Conservation (phyloP, 2,888 invertebrate species). For the Ormia ochracea region DNA sequence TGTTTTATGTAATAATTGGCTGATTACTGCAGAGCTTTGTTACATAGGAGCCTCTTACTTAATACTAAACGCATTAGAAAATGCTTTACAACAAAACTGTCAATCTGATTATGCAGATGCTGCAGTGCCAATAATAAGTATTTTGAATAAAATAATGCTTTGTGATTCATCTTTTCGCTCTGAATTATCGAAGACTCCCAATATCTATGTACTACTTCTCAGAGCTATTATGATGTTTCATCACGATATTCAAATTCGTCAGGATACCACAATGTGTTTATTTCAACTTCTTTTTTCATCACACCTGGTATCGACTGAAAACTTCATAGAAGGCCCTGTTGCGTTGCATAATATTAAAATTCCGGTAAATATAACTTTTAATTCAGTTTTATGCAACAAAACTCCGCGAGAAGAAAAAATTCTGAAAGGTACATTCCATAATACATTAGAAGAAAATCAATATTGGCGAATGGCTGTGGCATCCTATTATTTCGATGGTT, state of each 20-base stretch:
- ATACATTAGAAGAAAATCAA: constrained; percentile 47
- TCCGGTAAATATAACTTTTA: constrained; percentile 68
- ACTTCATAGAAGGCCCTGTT: constrained; percentile 66
- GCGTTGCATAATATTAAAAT: constrained; percentile 64
- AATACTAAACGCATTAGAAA: constrained; percentile 67
- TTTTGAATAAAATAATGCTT: constrained; percentile 70
- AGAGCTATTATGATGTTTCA: constrained; percentile 70
- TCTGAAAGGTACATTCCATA: constrained; percentile 30
- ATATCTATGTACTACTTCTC: constrained; percentile 68
- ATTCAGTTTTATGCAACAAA: constrained; percentile 17
- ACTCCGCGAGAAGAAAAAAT: background rate
- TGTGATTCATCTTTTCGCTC: constrained; percentile 68
- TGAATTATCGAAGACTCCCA: constrained; percentile 67
- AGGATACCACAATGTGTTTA: constrained; percentile 69
- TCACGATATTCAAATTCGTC: constrained; percentile 67
- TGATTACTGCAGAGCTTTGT: constrained; percentile 65
- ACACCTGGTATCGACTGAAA: constrained; percentile 60
- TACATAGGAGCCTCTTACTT: constrained; percentile 66
- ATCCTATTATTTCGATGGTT: constrained; percentile 33
- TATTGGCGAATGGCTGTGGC: constrained; percentile 67
- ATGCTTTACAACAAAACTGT: constrained; percentile 64
- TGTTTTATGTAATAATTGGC: constrained; percentile 70
- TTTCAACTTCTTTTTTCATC: constrained; percentile 70
- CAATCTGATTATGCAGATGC: constrained; percentile 67
- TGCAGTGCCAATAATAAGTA: constrained; percentile 69